Evolutionary conservation across 2,113 vertebrate genomes (phyloP), one percentile per base, ranked within the genome.

Genomic region (Chloebia gouldiae): DNA sequence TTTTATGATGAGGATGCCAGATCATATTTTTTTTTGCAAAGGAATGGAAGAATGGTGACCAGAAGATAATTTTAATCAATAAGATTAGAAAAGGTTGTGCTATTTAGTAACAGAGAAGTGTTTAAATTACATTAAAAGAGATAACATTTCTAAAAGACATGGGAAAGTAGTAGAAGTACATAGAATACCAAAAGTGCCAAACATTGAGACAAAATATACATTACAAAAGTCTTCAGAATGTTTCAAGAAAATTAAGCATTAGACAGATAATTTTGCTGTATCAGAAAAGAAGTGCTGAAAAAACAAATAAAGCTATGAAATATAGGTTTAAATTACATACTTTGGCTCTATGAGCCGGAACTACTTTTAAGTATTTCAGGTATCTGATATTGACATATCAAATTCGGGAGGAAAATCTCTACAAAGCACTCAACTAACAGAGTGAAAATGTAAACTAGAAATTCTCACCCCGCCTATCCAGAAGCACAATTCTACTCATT

Each of bases 241-340:
- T 4, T 13, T 21, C 7, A 70, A 72, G 47, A 68, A 78, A 93
- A 89, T 13, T 8, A 75, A 63, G 23, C 21, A 14, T 19, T 20
- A 17, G 44, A 27, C 28, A 87, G 33, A n/a, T 35, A 44, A 61
- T 35, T 51, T 30, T 73, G 23, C 42, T 51, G 7, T 20, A 6
- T 60, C 57, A 76, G 50, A 59, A 75, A 49, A 83, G 1, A 35
- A 56, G 7, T 17, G 27, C 44, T 86, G 11, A 78, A 59, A 86
- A 70, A 59, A 0, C 9, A 14, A 81, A 73, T 1, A 63, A 57
- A 82, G 23, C 20, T 15, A 39, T 25, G 25, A 81, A 81, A 75
- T 7, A 31, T 1, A 1, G 7, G 7, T n/a, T 79, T 79, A 47
- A 77, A 61, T 39, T 30, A 47, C 1, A 0, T 2, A 27, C 18